These are phyloP conservation scores for Leucoraja erinaceus DNA, from an alignment of 2,113 vertebrate genomes.

Conservation along the genomic window DNA sequence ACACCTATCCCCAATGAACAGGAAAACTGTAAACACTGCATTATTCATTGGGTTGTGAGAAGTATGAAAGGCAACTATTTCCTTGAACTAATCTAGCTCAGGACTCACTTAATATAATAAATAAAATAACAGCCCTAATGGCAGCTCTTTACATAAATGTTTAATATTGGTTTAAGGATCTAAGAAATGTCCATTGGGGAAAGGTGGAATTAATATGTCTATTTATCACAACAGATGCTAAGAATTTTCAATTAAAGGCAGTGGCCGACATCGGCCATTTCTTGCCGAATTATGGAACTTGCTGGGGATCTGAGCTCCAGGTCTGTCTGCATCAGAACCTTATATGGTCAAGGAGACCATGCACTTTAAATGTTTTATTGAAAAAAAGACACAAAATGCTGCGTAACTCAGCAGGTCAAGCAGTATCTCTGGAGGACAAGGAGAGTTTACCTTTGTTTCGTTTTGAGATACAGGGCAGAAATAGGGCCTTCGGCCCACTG, in stretches of 20 bases:
- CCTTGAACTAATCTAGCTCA: background rate
- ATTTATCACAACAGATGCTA: background rate
- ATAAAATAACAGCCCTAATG: constrained; percentile 2
- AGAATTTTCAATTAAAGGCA: background rate
- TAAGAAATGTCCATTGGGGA: background rate
- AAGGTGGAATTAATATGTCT: background rate
- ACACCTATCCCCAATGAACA: background rate
- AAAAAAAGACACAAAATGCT: no score
- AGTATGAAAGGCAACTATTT: background rate
- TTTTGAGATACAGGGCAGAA: no score
- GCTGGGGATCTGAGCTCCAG: background rate
- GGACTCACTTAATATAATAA: background rate
- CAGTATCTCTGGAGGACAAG: no score
- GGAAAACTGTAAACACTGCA: background rate
- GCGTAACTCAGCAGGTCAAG: no score
- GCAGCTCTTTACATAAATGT: constrained; percentile 26
- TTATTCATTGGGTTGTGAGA: background rate
- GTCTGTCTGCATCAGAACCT: background rate
- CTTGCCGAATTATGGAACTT: background rate
- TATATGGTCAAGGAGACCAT: background rate
- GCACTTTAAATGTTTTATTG: background rate
- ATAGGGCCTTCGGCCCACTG: no score
- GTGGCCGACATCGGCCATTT: background rate
- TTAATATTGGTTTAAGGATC: background rate
- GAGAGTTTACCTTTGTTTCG: no score